Evolutionary conservation across 1,140 invertebrate species (phyloP).

Genomic region (Triops longicaudatus): DNA sequence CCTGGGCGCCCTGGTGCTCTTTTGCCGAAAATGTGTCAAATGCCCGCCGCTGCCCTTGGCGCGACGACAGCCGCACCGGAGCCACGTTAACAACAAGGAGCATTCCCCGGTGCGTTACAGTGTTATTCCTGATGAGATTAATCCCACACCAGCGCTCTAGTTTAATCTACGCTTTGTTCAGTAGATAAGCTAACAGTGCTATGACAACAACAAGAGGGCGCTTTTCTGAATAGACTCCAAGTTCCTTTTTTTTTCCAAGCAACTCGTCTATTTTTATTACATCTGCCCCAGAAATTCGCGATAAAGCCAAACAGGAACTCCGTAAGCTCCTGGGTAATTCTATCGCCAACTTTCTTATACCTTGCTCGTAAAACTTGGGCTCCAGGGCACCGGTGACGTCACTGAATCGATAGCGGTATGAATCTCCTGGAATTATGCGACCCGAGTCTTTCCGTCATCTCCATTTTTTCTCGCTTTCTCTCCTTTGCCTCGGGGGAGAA

Average conservation of each 20-base stretch:
- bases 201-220: background rate
- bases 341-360: background rate
- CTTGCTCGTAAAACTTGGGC: background rate
- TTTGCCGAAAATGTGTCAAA: constrained; percentile 35
- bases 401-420: background rate
- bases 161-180: too few species aligned
- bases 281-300: background rate
- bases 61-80: constrained; percentile 30
- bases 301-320: background rate
- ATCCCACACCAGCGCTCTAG: background rate
- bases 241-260: background rate
- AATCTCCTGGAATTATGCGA: background rate
- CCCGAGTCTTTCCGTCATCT: background rate
- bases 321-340: background rate
- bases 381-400: background rate
- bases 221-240: background rate
- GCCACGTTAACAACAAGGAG: constrained; percentile 32
- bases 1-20: constrained; percentile 34
- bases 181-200: background rate
- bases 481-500: background rate
- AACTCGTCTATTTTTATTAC: background rate
- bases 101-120: constrained; percentile 34
- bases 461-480: background rate
- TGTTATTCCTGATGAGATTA: constrained; percentile 33
- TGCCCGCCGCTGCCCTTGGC: constrained; percentile 32